Conservation (phyloP, 2,888 invertebrate species). For the Agriopis marginaria region DNA sequence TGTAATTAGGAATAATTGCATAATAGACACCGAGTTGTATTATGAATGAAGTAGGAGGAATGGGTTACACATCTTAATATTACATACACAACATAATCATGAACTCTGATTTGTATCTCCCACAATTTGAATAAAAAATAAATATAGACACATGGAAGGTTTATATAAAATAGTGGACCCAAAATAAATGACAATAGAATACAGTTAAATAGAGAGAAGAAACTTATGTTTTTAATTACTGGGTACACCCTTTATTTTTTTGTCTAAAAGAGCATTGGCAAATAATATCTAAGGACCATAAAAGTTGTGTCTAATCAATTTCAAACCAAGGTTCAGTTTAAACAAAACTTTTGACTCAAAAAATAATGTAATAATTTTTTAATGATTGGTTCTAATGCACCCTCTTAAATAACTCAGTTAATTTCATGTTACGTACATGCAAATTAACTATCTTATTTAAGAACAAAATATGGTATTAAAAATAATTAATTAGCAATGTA, state of each 20-base stretch:
- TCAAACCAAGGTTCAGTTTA: conserved; percentile 12
- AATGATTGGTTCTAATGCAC: background rate
- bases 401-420: background rate
- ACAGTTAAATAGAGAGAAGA: background rate
- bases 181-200: background rate
- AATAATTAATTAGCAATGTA: background rate
- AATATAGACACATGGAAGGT: background rate
- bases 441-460: background rate
- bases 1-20: conserved; percentile 88
- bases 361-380: background rate
- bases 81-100: conserved; percentile 23
- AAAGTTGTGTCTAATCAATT: conserved; percentile 16
- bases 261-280: background rate
- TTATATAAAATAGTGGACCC: background rate
- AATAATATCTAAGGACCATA: background rate
- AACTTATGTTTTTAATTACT: background rate
- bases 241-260: background rate
- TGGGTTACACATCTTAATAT: conserved; percentile 52
- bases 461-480: background rate
- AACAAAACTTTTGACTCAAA: conserved; percentile 10
- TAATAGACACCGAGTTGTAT: conserved; percentile 81
- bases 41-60: conserved; percentile 56
- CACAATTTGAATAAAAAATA: background rate
- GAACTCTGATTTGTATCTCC: background rate
- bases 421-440: background rate